These are phyloP conservation scores for Gopherus flavomarginatus DNA, from an alignment of 2,113 vertebrate species.

Conservation along the genomic window DNA sequence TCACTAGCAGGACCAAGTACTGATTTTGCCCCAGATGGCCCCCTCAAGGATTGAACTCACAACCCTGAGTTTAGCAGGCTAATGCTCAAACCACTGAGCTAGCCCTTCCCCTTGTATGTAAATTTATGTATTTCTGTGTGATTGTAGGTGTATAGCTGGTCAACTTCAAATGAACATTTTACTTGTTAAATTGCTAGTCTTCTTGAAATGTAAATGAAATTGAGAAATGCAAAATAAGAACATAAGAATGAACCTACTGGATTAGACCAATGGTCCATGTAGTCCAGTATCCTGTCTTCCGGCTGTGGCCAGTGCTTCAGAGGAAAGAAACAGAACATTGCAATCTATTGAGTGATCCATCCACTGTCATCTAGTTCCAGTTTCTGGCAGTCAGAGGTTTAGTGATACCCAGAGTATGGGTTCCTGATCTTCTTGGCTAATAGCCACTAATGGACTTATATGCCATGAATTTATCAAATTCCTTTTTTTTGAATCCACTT, in stretches of 20 bases:
- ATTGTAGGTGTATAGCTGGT: background rate
- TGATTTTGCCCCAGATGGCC: too few relatives aligned
- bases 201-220: background rate
- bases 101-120: background rate
- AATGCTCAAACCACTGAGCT: too few relatives aligned
- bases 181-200: background rate
- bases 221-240: background rate
- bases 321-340: background rate
- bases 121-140: background rate
- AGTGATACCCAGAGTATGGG: background rate
- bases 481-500: background rate
- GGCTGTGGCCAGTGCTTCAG: background rate
- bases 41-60: too few relatives aligned
- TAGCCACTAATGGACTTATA: background rate
- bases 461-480: background rate
- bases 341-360: background rate
- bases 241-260: background rate
- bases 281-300: background rate
- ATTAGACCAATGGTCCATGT: background rate
- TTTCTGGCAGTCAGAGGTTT: background rate
- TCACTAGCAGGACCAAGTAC: too few relatives aligned
- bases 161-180: background rate
- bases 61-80: too few relatives aligned
- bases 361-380: background rate
- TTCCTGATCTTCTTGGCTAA: background rate